A percentile compares a stretch with the other conserved stretches of the same genome.
Evolutionary conservation across 2,797 vertebrate species (phyloP).

Genomic region (Enteromius trimaculatus): DNA sequence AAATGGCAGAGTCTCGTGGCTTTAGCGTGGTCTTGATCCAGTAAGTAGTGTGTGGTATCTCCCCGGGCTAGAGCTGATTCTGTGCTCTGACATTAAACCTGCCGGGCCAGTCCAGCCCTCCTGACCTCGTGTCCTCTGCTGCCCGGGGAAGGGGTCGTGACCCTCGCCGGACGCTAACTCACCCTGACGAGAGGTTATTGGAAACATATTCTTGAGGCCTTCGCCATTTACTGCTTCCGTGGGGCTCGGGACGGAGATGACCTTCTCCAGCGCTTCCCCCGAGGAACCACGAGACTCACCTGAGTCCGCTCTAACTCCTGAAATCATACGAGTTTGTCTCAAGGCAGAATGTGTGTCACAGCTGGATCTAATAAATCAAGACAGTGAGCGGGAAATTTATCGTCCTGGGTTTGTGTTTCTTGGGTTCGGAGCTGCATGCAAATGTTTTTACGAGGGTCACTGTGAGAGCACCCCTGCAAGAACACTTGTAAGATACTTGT

Average conservation of each 20-base stretch:
- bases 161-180: slow-evolving; percentile 85
- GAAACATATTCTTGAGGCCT: slow-evolving; percentile 92
- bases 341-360: neutral
- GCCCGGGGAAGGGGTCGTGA: slow-evolving; percentile 87
- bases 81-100: slow-evolving; percentile 74
- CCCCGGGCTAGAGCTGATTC: slow-evolving; percentile 73
- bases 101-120: slow-evolving; percentile 67
- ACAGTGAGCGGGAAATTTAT: neutral
- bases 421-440: slow-evolving; percentile 74
- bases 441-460: slow-evolving; percentile 65
- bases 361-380: slow-evolving; percentile 7
- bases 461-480: slow-evolving; percentile 47
- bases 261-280: slow-evolving; percentile 80
- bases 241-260: slow-evolving; percentile 79
- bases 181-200: slow-evolving; percentile 90
- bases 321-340: neutral
- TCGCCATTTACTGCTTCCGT: slow-evolving; percentile 78
- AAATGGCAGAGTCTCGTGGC: slow-evolving; percentile 61
- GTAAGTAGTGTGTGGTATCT: slow-evolving; percentile 26
- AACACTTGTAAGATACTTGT: neutral
- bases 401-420: slow-evolving; percentile 65
- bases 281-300: slow-evolving; percentile 51
- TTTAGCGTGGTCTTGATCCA: slow-evolving; percentile 32
- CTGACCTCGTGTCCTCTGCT: slow-evolving; percentile 74
- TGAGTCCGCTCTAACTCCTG: neutral